phyloP scores from a whole-genome alignment of 1,140 invertebrate genomes.

The Microplitis mediator region DNA sequence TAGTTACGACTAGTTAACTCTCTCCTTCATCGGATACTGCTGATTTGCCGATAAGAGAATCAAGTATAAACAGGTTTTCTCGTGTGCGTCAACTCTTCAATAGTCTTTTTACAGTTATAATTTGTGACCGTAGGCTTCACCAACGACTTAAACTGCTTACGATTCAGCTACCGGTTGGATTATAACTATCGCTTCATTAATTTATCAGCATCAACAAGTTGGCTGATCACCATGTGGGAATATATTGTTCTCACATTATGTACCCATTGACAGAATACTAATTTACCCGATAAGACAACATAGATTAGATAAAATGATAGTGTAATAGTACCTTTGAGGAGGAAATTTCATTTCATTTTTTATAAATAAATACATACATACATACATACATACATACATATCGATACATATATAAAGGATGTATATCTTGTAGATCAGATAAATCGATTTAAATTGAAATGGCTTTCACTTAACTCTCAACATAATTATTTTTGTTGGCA shows the following conservation, averaged over 20 bases:
- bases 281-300: constrained; percentile 2
- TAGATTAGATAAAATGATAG: background rate
- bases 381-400: background rate
- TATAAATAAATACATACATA: background rate
- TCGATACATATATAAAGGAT: background rate
- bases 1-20: background rate
- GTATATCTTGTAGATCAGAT: no score
- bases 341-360: background rate
- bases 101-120: background rate
- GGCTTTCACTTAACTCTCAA: no score
- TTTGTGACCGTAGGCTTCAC: background rate
- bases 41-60: background rate
- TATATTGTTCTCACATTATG: constrained; percentile 7
- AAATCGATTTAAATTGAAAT: no score
- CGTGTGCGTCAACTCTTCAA: background rate
- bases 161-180: constrained; percentile 2
- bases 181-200: constrained; percentile 14
- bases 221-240: background rate
- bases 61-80: background rate
- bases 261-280: background rate
- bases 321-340: background rate
- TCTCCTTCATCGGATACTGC: background rate
- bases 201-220: constrained; percentile 6
- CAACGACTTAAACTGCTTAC: background rate
- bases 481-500: no score